Evolutionary conservation across 2,113 vertebrate species (phyloP), one percentile per base, ranked within the genome.

Genomic region (Pluvialis apricaria): DNA sequence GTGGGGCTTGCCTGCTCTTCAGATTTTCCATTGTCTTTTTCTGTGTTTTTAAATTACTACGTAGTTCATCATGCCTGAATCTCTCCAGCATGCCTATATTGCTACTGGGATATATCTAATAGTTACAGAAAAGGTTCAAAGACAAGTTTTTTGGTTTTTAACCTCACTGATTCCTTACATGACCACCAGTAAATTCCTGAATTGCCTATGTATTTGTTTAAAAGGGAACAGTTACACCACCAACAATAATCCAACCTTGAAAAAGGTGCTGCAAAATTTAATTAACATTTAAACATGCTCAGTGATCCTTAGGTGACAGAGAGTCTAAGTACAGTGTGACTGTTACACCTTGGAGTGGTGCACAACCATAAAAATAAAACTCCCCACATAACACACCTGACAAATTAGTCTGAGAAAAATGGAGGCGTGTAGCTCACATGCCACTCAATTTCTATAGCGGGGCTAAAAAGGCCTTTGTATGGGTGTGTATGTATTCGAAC

Each of bases 1-100:
- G 22, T 0, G 0, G 10, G 7, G 10, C 10, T 87, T 38, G 13
- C 16, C 66, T 57, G 10, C 13, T 66, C 9, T 66, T 66, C 68
- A 40, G 22, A 24, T 55, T 84, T 86, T 78, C 26, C 45, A 13
- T 12, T 38, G 21, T 15, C 9, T 77, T 81, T 69, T 61, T 44
- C 42, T 64, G 4, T 51, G 15, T 6, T 82, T 89, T 76, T 36
- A 82, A 83, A 69, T 85, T 66, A 28, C 58, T 36, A 4, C 3
- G 1, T 40, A 58, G 22, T 11, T 83, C 54, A 21, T 77, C 40
- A 29, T 7, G 24, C 16, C 44, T n/a, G 62, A 57, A 57, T 47
- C 29, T 64, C 42, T 69, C 66, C 55, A 61, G 36, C 21, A 47
- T 75, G 20, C 32, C 38, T 69, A 11, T 29, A 44, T 25, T 36